Conservation (phyloP, 2,888 invertebrate species). For the Onchidella celtica region DNA sequence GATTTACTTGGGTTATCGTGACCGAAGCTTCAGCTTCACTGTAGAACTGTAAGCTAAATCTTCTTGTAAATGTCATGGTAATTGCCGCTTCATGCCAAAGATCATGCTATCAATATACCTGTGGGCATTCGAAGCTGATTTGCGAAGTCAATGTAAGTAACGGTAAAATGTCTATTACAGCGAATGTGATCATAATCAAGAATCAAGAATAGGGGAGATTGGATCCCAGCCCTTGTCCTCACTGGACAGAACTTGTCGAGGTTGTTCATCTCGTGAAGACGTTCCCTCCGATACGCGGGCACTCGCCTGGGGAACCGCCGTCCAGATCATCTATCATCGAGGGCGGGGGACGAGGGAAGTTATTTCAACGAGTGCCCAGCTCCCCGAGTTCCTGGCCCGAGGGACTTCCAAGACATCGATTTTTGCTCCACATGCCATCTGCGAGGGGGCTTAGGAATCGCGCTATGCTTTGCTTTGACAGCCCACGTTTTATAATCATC, state of each 20-base stretch:
- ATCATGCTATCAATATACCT: no score
- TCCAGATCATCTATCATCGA: constrained; percentile 35
- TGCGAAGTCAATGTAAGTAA: no score
- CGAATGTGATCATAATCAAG: no score
- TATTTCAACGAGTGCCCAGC: constrained; percentile 29
- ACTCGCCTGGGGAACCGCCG: constrained; percentile 8
- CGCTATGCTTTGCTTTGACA: constrained; percentile 46
- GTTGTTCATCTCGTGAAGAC: constrained; percentile 30
- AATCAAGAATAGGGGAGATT: constrained; percentile 13
- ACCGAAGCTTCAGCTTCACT: no score
- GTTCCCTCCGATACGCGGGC: constrained; percentile 1
- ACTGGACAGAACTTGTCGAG: constrained; percentile 27
- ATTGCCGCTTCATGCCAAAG: no score
- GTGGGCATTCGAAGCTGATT: no score
- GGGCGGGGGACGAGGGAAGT: constrained; percentile 25
- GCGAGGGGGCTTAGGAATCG: constrained; percentile 15
- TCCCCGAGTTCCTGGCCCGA: constrained; percentile 34
- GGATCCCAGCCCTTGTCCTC: not conserved
- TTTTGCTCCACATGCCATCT: constrained; percentile 17
- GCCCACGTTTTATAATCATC: constrained; percentile 51
- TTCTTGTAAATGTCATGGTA: no score
- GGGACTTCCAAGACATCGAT: constrained; percentile 43
- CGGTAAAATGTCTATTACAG: no score
- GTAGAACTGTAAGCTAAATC: no score
- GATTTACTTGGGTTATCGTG: no score